Base-by-base conservation (phyloP, 2,797 vertebrate species). In the Hephaestus fuliginosus region DNA sequence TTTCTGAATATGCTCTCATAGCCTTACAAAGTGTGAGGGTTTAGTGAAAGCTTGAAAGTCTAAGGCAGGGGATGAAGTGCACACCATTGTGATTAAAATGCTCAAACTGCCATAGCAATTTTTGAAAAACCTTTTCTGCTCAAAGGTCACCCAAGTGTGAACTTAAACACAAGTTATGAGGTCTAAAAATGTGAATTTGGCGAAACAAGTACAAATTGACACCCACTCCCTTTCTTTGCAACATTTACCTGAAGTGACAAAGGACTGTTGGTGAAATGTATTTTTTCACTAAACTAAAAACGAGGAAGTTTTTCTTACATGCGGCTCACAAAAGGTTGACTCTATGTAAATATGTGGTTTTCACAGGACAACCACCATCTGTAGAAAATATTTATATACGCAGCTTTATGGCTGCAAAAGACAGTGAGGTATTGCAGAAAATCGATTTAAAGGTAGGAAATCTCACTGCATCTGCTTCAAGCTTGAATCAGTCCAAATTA, bases 1-100 rank as follows among this genome's bases (percentile, higher is more conserved):
- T 73, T 58, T 65, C 28, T 62, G 33, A 66, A 49, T 33, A n/a
- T 17, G n/a, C 60, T 56, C 46, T 39, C 33, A 15, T 2, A 53
- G 44, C n/a, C 20, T 55, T 13, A 5, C 51, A 33, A 73, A 30
- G 46, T 13, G 57, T 33, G 12, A 33, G 25, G 14, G 28, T 8
- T 39, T 1, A 12, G 12, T 1, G 30, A 2, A 30, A 56, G n/a
- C 57, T 74, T 61, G 36, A 6, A 62, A 71, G 20, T 60, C n/a
- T 43, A 39, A 8, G 36, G 11, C 49, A 51, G 36, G 13, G 1
- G 17, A 67, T n/a, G 14, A 63, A 53, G 2, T 52, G 14, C 18
- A 6, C 11, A 44, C 56, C 25, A 12, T 11, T 39, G 13, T 30
- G 30, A 52, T 55, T 52, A 7, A 36, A 62, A 55, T 17, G 20